Conservation (phyloP, 2,888 invertebrate genomes). For the Tenodera sinensis region DNA sequence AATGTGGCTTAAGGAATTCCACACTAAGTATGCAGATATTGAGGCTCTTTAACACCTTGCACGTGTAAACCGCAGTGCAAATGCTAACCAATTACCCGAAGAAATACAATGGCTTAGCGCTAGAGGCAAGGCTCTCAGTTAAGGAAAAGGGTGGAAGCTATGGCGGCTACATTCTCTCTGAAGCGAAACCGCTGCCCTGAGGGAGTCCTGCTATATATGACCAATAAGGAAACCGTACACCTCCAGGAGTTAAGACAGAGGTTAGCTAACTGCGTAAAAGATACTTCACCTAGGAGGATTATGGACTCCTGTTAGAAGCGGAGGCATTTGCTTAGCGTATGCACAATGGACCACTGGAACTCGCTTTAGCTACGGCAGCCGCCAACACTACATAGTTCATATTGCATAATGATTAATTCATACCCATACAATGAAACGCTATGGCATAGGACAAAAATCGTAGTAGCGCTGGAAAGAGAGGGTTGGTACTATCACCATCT, state of each 20-base stretch:
- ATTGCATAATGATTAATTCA: slow-evolving; percentile 17
- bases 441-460: slow-evolving; percentile 10
- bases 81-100: not conserved
- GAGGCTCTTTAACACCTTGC: not conserved
- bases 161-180: not conserved
- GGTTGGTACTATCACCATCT: not conserved
- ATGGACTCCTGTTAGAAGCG: not conserved
- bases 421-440: slow-evolving; percentile 4
- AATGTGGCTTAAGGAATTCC: not conserved
- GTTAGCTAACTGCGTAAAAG: not conserved
- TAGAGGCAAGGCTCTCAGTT: not conserved
- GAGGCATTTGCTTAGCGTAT: not conserved
- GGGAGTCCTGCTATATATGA: not conserved
- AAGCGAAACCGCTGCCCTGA: not conserved
- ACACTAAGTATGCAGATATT: not conserved
- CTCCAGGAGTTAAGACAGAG: not conserved
- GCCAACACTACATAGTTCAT: not conserved
- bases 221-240: not conserved
- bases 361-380: not conserved
- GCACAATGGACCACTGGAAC: not conserved
- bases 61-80: not conserved
- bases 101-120: not conserved
- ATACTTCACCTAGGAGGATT: slow-evolving; percentile 4
- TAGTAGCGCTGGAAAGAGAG: not conserved
- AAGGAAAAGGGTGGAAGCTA: not conserved